Base-by-base conservation (phyloP, 2,888 invertebrate species). In the Andrena camellia region DNA sequence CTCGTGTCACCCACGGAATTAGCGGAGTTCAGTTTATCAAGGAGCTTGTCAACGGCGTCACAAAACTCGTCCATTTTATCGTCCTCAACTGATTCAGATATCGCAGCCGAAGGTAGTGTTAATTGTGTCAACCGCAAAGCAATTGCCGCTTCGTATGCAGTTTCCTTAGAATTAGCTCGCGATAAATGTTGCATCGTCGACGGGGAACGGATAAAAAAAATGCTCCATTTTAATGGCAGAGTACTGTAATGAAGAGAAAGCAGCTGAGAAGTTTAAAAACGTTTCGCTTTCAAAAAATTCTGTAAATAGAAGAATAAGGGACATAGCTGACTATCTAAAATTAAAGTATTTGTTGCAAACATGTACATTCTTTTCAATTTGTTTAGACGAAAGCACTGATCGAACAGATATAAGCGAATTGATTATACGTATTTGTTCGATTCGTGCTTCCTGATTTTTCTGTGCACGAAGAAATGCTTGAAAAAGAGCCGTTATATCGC, bases 361-460 rank as follows among this genome's bases (percentile, higher is more conserved):
- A 26, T 57, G 57, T 57, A 23, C 23, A 23, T 23, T 57, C 2
- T 57, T 26, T 26, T 57, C 57, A 26, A 26, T 57, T 26, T 57
- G 57, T 26, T 57, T 57, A 57, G 57, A 57, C 26, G 23, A 57
- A 57, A 59, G 59, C 29, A 59, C 59, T 13, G 59, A 59, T 17
- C 8, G 10, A 26, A 8, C 26, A 13, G 26, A 59, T 59, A 26
- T 26, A 29, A 59, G 26, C 17, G 13, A 59, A 59, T 59, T 59
- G 13, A 17, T 7, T 29, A 31, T n/a, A n/a, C n/a, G n/a, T 59
- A 29, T 59, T 59, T 59, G 29, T 10, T 29, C 5, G 31, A 59
- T n/a, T 13, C n/a, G n/a, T 52, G n/a, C n/a, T n/a, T n/a, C 17
- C 4, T n/a, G n/a, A 52, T 52, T 29, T 59, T 23, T 17, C 10